Evolutionary conservation across 2,888 invertebrate genomes (phyloP).

Genomic region (Tenthredo notha): DNA sequence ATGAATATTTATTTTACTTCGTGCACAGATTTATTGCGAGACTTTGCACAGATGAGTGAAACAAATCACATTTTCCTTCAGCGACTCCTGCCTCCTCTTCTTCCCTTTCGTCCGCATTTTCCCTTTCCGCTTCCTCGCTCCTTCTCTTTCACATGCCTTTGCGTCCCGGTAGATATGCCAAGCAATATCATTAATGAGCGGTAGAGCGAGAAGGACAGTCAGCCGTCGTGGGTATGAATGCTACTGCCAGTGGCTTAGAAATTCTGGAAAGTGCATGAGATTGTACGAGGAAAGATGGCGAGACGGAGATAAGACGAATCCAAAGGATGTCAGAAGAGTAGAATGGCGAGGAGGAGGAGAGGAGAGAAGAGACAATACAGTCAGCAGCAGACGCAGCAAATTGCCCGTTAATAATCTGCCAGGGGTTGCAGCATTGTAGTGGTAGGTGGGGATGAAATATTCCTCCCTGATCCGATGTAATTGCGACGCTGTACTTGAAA

Average conservation of each 20-base stretch:
- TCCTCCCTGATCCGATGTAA: slow-evolving; percentile 76
- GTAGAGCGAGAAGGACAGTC: slow-evolving; percentile 28
- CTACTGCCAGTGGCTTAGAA: slow-evolving; percentile 27
- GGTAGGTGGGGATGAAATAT: slow-evolving; percentile 72
- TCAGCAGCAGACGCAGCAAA: slow-evolving; percentile 77
- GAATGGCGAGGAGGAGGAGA: slow-evolving; percentile 40
- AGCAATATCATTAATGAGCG: slow-evolving; percentile 50
- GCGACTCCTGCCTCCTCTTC: neutral
- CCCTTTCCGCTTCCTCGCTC: neutral
- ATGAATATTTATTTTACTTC: slow-evolving; percentile 24
- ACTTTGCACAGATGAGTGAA: slow-evolving; percentile 40
- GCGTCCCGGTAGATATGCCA: slow-evolving; percentile 1
- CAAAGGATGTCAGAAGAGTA: slow-evolving; percentile 24
- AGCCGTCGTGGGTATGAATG: slow-evolving; percentile 36
- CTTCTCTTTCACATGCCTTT: neutral
- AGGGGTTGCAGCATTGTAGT: slow-evolving; percentile 63
- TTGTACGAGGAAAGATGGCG: neutral
- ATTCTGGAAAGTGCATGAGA: slow-evolving; percentile 29
- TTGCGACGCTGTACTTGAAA: slow-evolving; percentile 73
- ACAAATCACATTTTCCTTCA: slow-evolving; percentile 40
- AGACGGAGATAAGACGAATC: slow-evolving; percentile 31
- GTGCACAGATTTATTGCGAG: slow-evolving; percentile 22
- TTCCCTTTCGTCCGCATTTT: neutral
- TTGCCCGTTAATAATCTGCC: slow-evolving; percentile 77
- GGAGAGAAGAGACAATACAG: slow-evolving; percentile 73